Conservation (phyloP, 2,888 invertebrate genomes). For the Orchestes rusci region DNA sequence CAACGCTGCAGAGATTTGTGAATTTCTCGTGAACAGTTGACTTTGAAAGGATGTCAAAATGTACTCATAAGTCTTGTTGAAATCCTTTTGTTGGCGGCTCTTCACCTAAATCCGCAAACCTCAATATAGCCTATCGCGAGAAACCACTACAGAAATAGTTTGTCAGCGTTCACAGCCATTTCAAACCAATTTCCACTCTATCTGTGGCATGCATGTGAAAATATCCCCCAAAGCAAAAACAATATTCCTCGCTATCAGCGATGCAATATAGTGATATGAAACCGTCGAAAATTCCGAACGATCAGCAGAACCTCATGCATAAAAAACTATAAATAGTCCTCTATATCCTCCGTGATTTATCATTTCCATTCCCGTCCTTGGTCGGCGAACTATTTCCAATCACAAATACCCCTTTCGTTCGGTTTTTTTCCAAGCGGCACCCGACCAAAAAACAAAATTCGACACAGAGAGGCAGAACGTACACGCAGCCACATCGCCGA, state of each 20-base stretch:
- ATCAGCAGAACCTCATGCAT: no score
- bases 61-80: no score
- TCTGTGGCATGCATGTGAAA: neutral
- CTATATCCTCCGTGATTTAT: no score
- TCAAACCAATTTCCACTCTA: neutral
- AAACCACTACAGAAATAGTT: no score
- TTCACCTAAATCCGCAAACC: no score
- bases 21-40: no score
- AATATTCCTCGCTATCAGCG: neutral
- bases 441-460: slow-evolving; percentile 19
- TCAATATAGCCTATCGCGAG: no score
- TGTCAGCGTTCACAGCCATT: no score
- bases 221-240: neutral
- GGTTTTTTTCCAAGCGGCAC: slow-evolving; percentile 10
- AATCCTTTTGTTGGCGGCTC: no score
- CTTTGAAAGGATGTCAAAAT: no score
- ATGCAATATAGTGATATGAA: neutral
- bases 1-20: no score
- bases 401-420: slow-evolving; percentile 21
- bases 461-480: slow-evolving; percentile 12
- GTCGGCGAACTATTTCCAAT: slow-evolving; percentile 22
- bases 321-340: no score
- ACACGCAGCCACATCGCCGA: slow-evolving; percentile 16
- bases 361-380: slow-evolving; percentile 13
- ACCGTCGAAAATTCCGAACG: neutral